phyloP scores from a whole-genome alignment of 2,113 vertebrate genomes.

The Nesoenas mayeri region DNA sequence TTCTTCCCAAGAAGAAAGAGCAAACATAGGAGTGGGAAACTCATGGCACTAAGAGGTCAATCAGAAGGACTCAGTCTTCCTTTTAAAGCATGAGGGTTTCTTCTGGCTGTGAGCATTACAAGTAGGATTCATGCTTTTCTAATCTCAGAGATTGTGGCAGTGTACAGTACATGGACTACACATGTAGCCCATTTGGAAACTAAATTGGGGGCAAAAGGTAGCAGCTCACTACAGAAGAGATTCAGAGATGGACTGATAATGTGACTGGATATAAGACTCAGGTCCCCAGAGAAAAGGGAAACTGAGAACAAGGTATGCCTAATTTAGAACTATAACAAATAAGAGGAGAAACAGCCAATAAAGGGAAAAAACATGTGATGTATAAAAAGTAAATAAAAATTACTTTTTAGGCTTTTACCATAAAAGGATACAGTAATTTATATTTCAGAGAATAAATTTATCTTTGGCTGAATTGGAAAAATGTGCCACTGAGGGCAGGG shows the following conservation, averaged over 20 bases:
- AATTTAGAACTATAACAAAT: neutral
- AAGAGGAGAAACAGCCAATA: neutral
- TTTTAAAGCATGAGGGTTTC: neutral
- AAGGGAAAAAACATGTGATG: neutral
- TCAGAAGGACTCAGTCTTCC: neutral
- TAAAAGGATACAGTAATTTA: neutral
- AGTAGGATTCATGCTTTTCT: neutral
- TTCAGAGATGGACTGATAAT: neutral
- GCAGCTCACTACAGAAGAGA: neutral
- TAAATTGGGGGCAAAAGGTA: neutral
- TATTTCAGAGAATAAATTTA: neutral
- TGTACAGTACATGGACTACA: neutral
- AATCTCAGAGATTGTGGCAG: neutral
- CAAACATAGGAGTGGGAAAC: neutral
- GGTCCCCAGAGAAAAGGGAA: neutral
- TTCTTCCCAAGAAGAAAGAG: neutral
- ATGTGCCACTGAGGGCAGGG: neutral
- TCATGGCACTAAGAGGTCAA: neutral
- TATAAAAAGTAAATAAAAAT: neutral
- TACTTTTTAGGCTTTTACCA: neutral
- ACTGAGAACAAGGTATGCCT: neutral
- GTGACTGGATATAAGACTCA: neutral
- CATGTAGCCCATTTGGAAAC: neutral
- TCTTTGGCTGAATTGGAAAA: neutral
- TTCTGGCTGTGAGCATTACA: neutral